Evolutionary conservation across 2,888 invertebrate species (phyloP).

Genomic region (Apamea sordens): DNA sequence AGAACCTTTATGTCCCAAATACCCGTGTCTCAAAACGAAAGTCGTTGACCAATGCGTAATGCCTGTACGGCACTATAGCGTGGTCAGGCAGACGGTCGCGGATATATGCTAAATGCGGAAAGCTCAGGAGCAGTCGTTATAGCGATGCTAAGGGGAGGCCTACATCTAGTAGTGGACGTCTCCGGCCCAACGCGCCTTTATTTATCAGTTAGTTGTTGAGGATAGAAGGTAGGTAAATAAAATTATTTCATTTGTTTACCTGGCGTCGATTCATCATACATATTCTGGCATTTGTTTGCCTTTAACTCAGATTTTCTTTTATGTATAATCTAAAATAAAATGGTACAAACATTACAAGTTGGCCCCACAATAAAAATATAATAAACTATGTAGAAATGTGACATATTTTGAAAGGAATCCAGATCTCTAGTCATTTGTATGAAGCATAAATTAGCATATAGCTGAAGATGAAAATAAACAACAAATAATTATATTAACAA

Average conservation of each 20-base stretch:
- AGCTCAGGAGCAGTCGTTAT: background rate
- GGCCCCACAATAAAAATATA: background rate
- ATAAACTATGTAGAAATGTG: background rate
- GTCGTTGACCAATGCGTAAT: too few relatives aligned
- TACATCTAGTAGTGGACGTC: background rate
- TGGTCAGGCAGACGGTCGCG: background rate
- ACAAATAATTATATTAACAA: background rate
- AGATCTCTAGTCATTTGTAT: background rate
- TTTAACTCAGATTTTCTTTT: conserved; percentile 36
- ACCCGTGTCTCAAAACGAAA: too few relatives aligned
- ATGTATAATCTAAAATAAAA: conserved; percentile 32
- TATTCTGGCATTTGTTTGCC: background rate
- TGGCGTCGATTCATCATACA: background rate
- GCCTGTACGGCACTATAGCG: too few relatives aligned
- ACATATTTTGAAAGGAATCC: background rate
- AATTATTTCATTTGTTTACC: conserved; percentile 8
- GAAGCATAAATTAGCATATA: background rate
- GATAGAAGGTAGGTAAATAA: background rate
- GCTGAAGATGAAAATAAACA: background rate
- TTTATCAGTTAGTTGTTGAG: background rate
- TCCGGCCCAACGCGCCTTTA: background rate
- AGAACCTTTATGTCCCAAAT: too few relatives aligned
- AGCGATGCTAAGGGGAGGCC: background rate
- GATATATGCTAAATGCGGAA: background rate
- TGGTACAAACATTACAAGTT: background rate